Evolutionary conservation across 2,888 invertebrate genomes (phyloP), one percentile per base, ranked within the genome.

Genomic region (Ophion ventricosus): DNA sequence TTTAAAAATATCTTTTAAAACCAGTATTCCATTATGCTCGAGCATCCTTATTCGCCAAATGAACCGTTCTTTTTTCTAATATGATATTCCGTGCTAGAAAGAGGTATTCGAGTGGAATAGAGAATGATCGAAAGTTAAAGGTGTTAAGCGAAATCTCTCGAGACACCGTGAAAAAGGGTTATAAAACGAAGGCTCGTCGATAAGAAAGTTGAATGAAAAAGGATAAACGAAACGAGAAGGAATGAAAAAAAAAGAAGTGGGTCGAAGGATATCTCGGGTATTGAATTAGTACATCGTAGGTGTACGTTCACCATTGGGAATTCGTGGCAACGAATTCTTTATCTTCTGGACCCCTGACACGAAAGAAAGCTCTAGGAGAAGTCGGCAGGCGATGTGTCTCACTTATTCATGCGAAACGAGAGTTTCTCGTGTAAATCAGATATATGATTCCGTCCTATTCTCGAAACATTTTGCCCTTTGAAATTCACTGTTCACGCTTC

Each of bases 281-380:
- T 86, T 86, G 84, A 86, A 87, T 87, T 87, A 87, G 86, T 85
- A 86, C 79, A 85, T 86, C 83, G 66, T 61, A 76, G 76, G 76
- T 81, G 78, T 85, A 82, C 80, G 77, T 59, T 76, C 70, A 70
- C 85, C 85, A 82, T 77, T 56, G 84, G 82, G 84, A 80, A 80
- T 87, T 72, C 67, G 78, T 76, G 69, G 79, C 70, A 75, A 75
- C 83, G 83, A 57, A 40, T 57, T 54, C 75, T 82, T 87, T 86
- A 82, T 81, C 77, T 82, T 59, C 66, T 80, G 76, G 74, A 72
- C 61, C 20, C 72, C 75, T 35, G 74, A 69, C 70, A 69, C 54
- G 74, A 40, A 61, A 73, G 76, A 72, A 67, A 61, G 63, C 69
- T 29, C 70, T 66, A 25, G 59, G 43, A 76, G 75, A 82, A 80